Percentiles rank a stretch among this genome's conserved stretches.
These are phyloP conservation scores for Laticauda colubrina DNA, from an alignment of 2,113 vertebrate species.

Conservation along the genomic window DNA sequence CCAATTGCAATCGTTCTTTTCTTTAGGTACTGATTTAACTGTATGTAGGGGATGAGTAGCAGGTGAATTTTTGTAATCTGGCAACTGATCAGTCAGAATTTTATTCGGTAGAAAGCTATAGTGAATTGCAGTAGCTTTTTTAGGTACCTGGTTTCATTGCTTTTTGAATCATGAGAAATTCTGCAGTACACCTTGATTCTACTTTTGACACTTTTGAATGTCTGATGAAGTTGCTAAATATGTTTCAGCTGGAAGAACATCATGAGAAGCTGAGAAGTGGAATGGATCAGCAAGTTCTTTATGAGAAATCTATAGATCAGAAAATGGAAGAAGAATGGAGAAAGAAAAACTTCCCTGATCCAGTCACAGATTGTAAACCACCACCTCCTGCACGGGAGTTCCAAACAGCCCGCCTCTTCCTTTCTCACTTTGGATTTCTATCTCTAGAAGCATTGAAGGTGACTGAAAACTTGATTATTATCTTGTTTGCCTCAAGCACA, in stretches of 20 bases:
- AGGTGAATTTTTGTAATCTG: background rate
- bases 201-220: background rate
- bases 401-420: slow-evolving; percentile 93
- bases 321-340: slow-evolving; percentile 82
- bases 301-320: slow-evolving; percentile 84
- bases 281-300: slow-evolving; percentile 89
- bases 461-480: slow-evolving; percentile 44
- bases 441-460: slow-evolving; percentile 94
- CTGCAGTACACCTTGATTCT: background rate
- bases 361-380: slow-evolving; percentile 86
- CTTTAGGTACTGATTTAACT: background rate
- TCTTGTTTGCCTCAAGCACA: background rate
- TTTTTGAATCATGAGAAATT: background rate
- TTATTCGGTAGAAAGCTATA: background rate
- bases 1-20: background rate
- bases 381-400: slow-evolving; percentile 89
- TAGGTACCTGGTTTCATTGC: background rate
- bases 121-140: background rate
- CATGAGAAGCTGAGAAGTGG: slow-evolving; percentile 86
- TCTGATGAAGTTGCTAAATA: slow-evolving; percentile 13
- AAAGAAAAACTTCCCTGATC: slow-evolving; percentile 86
- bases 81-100: background rate
- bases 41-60: background rate
- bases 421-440: slow-evolving; percentile 94
- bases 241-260: slow-evolving; percentile 84